Evolutionary conservation across 2,888 invertebrate species (phyloP).

Genomic region (Meiosimyza decipiens): DNA sequence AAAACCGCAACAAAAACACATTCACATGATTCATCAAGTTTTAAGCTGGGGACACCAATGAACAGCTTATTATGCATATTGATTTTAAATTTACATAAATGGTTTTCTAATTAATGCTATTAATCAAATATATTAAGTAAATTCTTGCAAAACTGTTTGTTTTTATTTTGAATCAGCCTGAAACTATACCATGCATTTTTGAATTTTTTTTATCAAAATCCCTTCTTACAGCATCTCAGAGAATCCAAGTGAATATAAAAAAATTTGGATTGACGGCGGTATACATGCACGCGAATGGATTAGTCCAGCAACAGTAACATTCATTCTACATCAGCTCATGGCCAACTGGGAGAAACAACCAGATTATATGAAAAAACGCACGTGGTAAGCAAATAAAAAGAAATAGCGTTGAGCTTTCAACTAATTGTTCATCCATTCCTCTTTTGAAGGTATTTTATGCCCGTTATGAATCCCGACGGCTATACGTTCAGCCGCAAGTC

Average conservation of each 20-base stretch:
- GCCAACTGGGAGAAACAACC: constrained; percentile 74
- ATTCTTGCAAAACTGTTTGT: too few species aligned
- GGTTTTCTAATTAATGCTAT: too few species aligned
- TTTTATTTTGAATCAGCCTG: neutral
- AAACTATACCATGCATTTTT: constrained; percentile 9
- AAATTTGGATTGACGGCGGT: constrained; percentile 81
- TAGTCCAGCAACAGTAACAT: constrained; percentile 82
- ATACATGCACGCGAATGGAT: constrained; percentile 94
- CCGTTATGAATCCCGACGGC: constrained; percentile 85
- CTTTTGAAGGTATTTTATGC: constrained; percentile 72
- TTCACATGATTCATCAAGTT: constrained; percentile 15
- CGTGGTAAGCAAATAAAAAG: constrained; percentile 69
- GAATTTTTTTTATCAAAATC: neutral
- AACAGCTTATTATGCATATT: constrained; percentile 18
- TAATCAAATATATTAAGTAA: too few species aligned
- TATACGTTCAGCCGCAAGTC: constrained; percentile 84
- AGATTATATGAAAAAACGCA: constrained; percentile 77
- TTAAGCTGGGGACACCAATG: neutral
- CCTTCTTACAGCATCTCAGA: constrained; percentile 73
- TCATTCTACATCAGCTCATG: constrained; percentile 77
- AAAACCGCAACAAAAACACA: constrained; percentile 11
- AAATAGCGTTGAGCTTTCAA: too few species aligned
- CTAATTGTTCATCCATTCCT: neutral
- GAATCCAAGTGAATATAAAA: constrained; percentile 71
- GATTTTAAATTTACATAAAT: neutral